A percentile compares a stretch with the other conserved stretches of the same genome.
Evolutionary conservation across 2,113 vertebrate species (phyloP).

Genomic region (Merops nubicus): DNA sequence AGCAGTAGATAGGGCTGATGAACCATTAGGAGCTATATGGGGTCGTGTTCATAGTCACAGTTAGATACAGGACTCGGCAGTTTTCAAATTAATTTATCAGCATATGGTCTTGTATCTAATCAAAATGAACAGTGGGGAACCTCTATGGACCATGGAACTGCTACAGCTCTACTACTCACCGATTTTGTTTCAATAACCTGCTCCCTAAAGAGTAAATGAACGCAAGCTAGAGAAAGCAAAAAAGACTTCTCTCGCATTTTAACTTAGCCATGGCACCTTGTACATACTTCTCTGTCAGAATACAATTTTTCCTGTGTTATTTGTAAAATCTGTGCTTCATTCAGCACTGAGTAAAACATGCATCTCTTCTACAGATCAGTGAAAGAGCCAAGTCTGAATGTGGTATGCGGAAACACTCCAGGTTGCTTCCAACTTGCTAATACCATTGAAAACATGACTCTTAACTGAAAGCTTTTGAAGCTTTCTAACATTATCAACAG

Average conservation of each 20-base stretch:
- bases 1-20: background rate
- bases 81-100: background rate
- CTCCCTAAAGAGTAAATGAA: background rate
- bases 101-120: background rate
- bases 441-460: background rate
- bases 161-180: background rate
- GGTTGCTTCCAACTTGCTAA: background rate
- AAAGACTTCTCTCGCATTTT: background rate
- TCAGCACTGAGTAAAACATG: background rate
- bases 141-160: background rate
- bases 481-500: background rate
- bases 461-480: background rate
- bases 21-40: background rate
- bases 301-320: background rate
- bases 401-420: background rate
- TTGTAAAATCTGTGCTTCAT: background rate
- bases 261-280: background rate
- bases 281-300: background rate
- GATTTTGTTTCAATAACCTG: background rate
- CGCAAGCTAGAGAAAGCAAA: background rate
- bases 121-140: background rate
- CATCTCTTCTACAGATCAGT: background rate
- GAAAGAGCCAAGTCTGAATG: background rate
- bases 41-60: background rate
- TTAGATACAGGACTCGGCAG: background rate